phyloP scores from a whole-genome alignment of 92 coral and sea anemone genomes.

The Epizoanthus rinbou region DNA sequence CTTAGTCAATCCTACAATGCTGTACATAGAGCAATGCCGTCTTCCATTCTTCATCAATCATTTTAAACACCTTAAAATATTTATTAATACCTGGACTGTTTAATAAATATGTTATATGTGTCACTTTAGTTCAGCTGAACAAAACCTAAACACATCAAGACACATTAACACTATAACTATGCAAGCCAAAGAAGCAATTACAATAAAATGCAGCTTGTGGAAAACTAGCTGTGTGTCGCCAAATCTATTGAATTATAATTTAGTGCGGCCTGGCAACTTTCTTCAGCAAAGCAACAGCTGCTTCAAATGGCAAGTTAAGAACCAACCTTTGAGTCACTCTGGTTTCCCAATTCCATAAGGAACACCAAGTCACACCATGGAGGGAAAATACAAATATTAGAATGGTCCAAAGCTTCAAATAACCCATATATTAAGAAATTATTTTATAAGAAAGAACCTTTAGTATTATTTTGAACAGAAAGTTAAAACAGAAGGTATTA shows the following conservation, averaged over 20 bases:
- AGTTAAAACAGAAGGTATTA: no score
- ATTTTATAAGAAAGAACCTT: not conserved
- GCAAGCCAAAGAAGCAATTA: not conserved
- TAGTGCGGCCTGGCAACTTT: not conserved
- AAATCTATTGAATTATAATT: not conserved
- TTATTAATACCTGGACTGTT: no score
- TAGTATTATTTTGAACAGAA: not conserved
- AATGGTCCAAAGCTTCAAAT: not conserved
- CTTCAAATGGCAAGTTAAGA: slow-evolving; percentile 5
- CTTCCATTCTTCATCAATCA: no score
- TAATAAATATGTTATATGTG: no score
- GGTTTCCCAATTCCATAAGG: slow-evolving; percentile 38
- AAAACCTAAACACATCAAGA: no score
- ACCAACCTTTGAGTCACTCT: slow-evolving; percentile 45
- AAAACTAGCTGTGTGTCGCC: not conserved
- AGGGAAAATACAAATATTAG: slow-evolving; percentile 41
- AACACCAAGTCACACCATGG: slow-evolving; percentile 25
- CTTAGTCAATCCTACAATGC: no score
- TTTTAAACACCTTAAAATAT: no score
- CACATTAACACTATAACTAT: not conserved
- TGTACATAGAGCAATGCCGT: no score
- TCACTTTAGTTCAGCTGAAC: no score
- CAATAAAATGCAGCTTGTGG: not conserved
- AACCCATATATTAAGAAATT: not conserved
- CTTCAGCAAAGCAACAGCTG: not conserved